Percentiles rank a stretch among this genome's conserved stretches.
phyloP scores from a whole-genome alignment of 2,888 invertebrate genomes.

The Venusia cambrica region DNA sequence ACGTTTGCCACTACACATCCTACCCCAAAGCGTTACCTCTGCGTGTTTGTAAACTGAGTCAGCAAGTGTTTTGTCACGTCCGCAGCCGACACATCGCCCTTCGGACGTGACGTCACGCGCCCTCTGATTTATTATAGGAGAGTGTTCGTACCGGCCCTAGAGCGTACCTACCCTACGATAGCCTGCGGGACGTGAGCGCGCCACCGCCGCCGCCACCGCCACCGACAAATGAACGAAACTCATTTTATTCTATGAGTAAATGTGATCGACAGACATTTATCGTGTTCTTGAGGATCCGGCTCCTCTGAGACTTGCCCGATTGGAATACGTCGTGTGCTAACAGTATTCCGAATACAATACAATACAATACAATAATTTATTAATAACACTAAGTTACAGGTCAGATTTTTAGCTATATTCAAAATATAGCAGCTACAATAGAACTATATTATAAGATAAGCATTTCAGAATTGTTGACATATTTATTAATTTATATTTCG shows the following conservation, averaged over 20 bases:
- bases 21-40: no score
- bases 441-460: no score
- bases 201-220: no score
- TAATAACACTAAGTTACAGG: no score
- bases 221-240: conserved; percentile 56
- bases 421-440: no score
- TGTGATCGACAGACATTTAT: conserved; percentile 49
- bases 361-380: no score
- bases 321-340: conserved; percentile 16
- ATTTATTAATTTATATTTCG: no score
- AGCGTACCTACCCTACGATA: conserved; percentile 64
- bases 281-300: conserved; percentile 32
- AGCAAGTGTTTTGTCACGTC: conserved; percentile 61
- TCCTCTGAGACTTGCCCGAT: conserved; percentile 16
- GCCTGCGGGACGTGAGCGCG: conserved; percentile 56
- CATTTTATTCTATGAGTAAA: conserved; percentile 56
- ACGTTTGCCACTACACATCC: no score
- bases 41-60: conserved; percentile 27
- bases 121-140: conserved; percentile 70
- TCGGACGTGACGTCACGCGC: conserved; percentile 65
- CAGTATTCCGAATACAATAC: conserved; percentile 20
- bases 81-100: conserved; percentile 54
- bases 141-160: conserved; percentile 47
- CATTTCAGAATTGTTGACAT: no score
- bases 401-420: no score